Conservation (phyloP, 2,888 invertebrate genomes). For the Thymelicus lineola region DNA sequence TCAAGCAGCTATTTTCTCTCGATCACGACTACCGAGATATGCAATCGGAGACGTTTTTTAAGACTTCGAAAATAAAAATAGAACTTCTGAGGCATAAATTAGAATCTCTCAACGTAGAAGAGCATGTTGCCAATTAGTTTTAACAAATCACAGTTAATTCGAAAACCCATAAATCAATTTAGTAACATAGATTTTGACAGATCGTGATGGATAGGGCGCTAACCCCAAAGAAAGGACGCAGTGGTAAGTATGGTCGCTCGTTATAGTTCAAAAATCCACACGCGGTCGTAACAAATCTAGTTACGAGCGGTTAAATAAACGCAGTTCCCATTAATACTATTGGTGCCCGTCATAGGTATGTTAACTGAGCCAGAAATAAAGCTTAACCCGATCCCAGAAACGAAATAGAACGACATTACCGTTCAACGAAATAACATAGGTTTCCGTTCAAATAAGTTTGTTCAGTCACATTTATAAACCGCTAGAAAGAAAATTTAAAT, state of each 20-base stretch:
- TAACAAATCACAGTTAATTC: slow-evolving; percentile 17
- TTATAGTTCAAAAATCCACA: slow-evolving; percentile 74
- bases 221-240: slow-evolving; percentile 55
- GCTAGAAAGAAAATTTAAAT: too few species aligned
- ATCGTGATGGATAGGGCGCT: slow-evolving; percentile 56
- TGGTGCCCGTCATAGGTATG: slow-evolving; percentile 59
- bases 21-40: slow-evolving; percentile 72
- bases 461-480: not conserved
- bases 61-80: slow-evolving; percentile 14
- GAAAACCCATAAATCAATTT: slow-evolving; percentile 47
- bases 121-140: not conserved
- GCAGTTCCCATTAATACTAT: slow-evolving; percentile 74
- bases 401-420: slow-evolving; percentile 45
- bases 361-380: slow-evolving; percentile 76
- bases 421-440: slow-evolving; percentile 25
- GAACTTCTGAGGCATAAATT: slow-evolving; percentile 1
- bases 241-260: slow-evolving; percentile 54
- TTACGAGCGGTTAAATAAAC: slow-evolving; percentile 83
- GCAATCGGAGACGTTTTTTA: slow-evolving; percentile 52
- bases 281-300: slow-evolving; percentile 67
- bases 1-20: slow-evolving; percentile 62
- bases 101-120: not conserved
- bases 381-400: slow-evolving; percentile 62
- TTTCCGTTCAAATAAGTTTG: slow-evolving; percentile 12
- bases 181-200: slow-evolving; percentile 50